These are phyloP conservation scores for Lacanobia wlatinum DNA, from an alignment of 2,888 invertebrate genomes.

Conservation along the genomic window DNA sequence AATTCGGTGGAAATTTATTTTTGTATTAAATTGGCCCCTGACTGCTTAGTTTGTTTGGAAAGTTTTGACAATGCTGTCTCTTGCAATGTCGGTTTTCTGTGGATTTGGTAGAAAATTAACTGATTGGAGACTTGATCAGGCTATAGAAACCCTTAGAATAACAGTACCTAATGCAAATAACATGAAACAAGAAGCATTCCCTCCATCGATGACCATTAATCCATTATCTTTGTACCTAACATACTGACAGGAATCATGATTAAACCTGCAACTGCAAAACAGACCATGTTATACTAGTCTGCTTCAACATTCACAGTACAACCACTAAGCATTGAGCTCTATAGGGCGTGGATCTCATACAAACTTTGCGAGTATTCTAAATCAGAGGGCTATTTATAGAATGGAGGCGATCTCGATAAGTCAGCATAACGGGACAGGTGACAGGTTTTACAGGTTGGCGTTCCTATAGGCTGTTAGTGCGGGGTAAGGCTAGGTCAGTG, in stretches of 20 bases:
- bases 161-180: slow-evolving; percentile 8
- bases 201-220: not conserved
- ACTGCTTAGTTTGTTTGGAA: no score
- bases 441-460: slow-evolving; percentile 52
- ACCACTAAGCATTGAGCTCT: slow-evolving; percentile 7
- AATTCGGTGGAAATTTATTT: no score
- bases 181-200: not conserved
- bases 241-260: slow-evolving; percentile 18
- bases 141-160: not conserved
- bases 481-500: slow-evolving; percentile 8
- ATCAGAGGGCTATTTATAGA: slow-evolving; percentile 54
- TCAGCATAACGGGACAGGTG: slow-evolving; percentile 52
- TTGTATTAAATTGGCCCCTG: no score
- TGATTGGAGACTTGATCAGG: not conserved
- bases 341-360: slow-evolving; percentile 18
- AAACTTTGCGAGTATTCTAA: slow-evolving; percentile 29
- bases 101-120: no score
- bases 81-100: no score
- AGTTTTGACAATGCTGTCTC: no score
- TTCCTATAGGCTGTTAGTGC: slow-evolving; percentile 12
- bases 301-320: rapidly evolving
- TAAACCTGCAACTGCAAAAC: not conserved
- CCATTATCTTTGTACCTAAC: slow-evolving; percentile 4
- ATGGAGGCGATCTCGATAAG: slow-evolving; percentile 49
- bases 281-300: slow-evolving; percentile 9